Percentiles rank a stretch among this genome's conserved stretches.
Evolutionary conservation across 2,888 invertebrate genomes (phyloP).

Genomic region (Volucella bombylans): DNA sequence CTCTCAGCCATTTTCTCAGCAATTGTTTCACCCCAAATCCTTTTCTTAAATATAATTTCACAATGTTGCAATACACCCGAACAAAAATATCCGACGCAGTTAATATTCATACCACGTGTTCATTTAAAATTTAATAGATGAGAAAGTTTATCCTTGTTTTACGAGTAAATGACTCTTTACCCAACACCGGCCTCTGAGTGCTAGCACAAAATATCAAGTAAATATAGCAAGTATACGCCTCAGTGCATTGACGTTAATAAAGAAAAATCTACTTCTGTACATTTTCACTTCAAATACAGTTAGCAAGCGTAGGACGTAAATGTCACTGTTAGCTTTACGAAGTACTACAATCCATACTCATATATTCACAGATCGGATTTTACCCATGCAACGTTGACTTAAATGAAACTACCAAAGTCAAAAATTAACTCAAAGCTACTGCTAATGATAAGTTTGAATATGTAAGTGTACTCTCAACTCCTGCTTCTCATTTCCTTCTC

Average conservation of each 20-base stretch:
- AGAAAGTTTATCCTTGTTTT: slow-evolving; percentile 21
- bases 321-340: neutral
- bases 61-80: too few species aligned
- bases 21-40: too few species aligned
- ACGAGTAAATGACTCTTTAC: slow-evolving; percentile 17
- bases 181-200: too few species aligned
- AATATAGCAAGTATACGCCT: slow-evolving; percentile 44
- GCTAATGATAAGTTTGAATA: too few species aligned
- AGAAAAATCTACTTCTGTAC: neutral
- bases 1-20: too few species aligned
- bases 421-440: neutral
- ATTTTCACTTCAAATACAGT: slow-evolving; percentile 3
- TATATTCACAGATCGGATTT: neutral
- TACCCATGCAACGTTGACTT: neutral
- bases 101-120: neutral
- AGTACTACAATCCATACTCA: slow-evolving; percentile 2
- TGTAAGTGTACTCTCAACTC: too few species aligned
- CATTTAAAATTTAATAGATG: slow-evolving; percentile 33
- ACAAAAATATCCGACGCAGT: too few species aligned
- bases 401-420: neutral
- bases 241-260: neutral
- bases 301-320: neutral
- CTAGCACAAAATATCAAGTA: neutral
- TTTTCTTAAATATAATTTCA: too few species aligned
- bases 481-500: too few species aligned